These are phyloP conservation scores for Grantiella picta DNA, from an alignment of 2,113 vertebrate species.

Conservation along the genomic window DNA sequence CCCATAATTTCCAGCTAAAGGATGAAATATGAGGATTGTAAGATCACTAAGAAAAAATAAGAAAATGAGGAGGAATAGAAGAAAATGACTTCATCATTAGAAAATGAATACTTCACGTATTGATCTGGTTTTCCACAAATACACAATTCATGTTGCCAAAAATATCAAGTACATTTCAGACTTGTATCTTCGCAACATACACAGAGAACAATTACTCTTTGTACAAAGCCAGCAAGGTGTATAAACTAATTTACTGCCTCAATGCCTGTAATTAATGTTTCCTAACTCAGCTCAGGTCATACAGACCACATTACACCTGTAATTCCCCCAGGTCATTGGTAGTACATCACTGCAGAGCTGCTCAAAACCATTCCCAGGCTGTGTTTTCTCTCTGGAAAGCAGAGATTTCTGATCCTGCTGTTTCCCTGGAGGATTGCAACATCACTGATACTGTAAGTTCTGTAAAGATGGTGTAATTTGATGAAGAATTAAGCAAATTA, in stretches of 20 bases:
- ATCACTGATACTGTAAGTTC: neutral
- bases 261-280: conserved; percentile 60
- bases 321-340: conserved; percentile 41
- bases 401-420: neutral
- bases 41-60: neutral
- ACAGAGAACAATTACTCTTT: conserved; percentile 22
- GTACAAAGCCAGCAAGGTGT: conserved; percentile 45
- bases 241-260: conserved; percentile 63
- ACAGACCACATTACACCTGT: conserved; percentile 6
- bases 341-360: neutral
- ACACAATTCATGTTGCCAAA: neutral
- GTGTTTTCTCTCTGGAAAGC: neutral
- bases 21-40: neutral
- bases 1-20: neutral
- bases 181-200: neutral
- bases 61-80: neutral
- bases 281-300: conserved; percentile 23
- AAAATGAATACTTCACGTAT: neutral
- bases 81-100: neutral
- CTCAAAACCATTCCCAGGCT: neutral
- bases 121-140: neutral
- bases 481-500: neutral
- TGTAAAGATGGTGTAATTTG: neutral
- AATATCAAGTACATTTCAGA: neutral
- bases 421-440: neutral